Evolutionary conservation across 2,797 vertebrate species (phyloP).

Genomic region (Selene dorsalis): DNA sequence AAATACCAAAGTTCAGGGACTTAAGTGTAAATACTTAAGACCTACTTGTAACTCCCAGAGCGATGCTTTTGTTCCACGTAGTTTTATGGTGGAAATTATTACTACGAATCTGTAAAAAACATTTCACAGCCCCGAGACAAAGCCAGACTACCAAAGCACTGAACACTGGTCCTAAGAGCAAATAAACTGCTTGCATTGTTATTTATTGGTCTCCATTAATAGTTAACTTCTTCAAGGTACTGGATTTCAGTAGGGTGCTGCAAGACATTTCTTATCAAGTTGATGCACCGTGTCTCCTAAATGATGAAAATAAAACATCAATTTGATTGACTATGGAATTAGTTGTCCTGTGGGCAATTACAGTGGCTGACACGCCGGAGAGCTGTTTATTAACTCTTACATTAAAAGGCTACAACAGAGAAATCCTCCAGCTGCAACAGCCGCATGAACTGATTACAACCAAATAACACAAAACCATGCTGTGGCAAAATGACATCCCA

Average conservation of each 20-base stretch:
- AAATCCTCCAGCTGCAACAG: slow-evolving; percentile 42
- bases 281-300: slow-evolving; percentile 58
- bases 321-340: slow-evolving; percentile 72
- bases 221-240: slow-evolving; percentile 55
- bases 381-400: slow-evolving; percentile 64
- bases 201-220: slow-evolving; percentile 64
- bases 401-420: slow-evolving; percentile 57
- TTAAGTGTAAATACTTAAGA: not conserved
- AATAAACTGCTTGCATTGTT: slow-evolving; percentile 48
- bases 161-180: slow-evolving; percentile 33
- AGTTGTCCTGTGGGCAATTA: slow-evolving; percentile 71
- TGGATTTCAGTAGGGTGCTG: slow-evolving; percentile 41
- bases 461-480: slow-evolving; percentile 40
- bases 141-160: slow-evolving; percentile 27
- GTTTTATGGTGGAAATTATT: slow-evolving; percentile 30
- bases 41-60: slow-evolving; percentile 8
- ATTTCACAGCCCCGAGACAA: slow-evolving; percentile 31
- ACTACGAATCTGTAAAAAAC: slow-evolving; percentile 20
- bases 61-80: slow-evolving; percentile 8
- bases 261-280: slow-evolving; percentile 53
- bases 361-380: slow-evolving; percentile 51
- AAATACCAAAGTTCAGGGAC: not conserved
- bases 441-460: slow-evolving; percentile 48
- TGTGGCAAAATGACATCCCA: slow-evolving; percentile 22
- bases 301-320: slow-evolving; percentile 65